phyloP scores from a whole-genome alignment of 2,888 invertebrate genomes.

The Hirtodrosophila confusa region DNA sequence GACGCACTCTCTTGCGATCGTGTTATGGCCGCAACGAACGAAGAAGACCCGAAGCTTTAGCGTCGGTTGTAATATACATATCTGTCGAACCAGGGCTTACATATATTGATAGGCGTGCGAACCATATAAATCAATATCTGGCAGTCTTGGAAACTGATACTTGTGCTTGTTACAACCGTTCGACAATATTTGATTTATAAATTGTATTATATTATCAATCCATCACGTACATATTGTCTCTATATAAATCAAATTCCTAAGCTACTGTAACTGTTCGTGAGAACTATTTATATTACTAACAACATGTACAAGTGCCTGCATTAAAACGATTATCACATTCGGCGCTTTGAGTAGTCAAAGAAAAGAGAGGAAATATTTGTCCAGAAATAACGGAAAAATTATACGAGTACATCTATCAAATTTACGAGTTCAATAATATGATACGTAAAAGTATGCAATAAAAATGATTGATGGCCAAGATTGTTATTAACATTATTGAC shows the following conservation, averaged over 20 bases:
- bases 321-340: conserved; percentile 32
- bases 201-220: conserved; percentile 4
- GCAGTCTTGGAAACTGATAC: neutral
- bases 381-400: conserved; percentile 11
- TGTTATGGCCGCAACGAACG: conserved; percentile 8
- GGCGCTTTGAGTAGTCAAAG: conserved; percentile 11
- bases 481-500: conserved; percentile 43
- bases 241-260: conserved; percentile 15
- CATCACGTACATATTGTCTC: conserved; percentile 14
- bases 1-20: neutral
- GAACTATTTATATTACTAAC: conserved; percentile 19
- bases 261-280: conserved; percentile 7
- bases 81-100: neutral
- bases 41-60: conserved; percentile 13
- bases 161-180: too few species aligned
- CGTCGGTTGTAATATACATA: conserved; percentile 10
- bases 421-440: conserved; percentile 3
- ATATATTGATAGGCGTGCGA: conserved; percentile 23
- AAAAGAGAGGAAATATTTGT: conserved; percentile 30
- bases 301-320: conserved; percentile 17
- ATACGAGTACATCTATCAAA: neutral
- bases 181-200: conserved; percentile 1
- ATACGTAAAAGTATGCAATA: conserved; percentile 73
- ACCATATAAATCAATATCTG: conserved; percentile 21
- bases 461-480: conserved; percentile 70